These are phyloP conservation scores for Leucoraja erinaceus DNA, from an alignment of 2,113 vertebrate genomes.

Conservation along the genomic window DNA sequence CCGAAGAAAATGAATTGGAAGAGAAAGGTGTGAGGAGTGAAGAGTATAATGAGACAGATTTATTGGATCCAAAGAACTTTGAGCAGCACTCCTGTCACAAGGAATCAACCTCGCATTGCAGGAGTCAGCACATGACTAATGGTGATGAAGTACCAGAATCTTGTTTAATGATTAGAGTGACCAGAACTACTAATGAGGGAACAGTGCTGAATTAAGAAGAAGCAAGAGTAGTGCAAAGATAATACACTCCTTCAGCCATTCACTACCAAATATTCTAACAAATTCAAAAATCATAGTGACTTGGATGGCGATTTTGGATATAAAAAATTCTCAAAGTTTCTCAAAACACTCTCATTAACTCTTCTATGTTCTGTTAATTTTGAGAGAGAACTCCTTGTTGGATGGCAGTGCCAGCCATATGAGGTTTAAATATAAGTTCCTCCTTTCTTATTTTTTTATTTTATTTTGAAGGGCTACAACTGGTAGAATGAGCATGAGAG, in stretches of 20 bases:
- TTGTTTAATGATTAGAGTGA: constrained; percentile 21
- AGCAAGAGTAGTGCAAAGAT: not conserved
- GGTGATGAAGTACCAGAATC: constrained; percentile 20
- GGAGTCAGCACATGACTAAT: constrained; percentile 12
- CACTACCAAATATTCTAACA: not conserved
- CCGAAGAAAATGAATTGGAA: not conserved
- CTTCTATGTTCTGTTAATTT: not conserved
- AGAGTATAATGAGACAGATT: not conserved
- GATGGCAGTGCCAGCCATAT: not conserved
- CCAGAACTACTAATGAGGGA: constrained; percentile 8
- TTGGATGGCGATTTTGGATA: not conserved
- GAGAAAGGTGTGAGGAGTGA: not conserved
- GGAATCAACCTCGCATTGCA: not conserved
- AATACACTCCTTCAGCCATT: not conserved
- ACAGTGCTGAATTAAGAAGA: not conserved
- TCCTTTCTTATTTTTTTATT: not conserved
- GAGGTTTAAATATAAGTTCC: not conserved
- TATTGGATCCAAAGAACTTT: not conserved
- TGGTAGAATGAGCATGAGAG: not conserved
- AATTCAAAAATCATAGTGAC: not conserved
- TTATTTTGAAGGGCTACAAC: not conserved
- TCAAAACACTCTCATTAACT: not conserved
- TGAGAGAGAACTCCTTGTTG: not conserved
- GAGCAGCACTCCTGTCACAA: constrained; percentile 7
- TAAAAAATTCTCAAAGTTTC: too few relatives aligned